phyloP scores from a whole-genome alignment of 2,113 vertebrate genomes.

The Pao palembangensis region DNA sequence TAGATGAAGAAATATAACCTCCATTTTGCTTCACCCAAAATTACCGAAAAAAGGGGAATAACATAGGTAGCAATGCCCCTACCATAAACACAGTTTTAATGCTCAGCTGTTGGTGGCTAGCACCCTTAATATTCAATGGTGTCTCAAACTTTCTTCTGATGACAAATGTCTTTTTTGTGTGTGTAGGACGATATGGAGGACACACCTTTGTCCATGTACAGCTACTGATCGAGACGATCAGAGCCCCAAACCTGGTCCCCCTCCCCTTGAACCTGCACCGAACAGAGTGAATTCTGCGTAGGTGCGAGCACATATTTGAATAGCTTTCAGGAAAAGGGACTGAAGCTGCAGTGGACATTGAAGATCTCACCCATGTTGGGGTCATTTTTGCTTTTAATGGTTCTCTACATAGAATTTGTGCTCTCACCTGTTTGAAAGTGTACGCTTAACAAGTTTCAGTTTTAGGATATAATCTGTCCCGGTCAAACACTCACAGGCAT shows the following conservation, averaged over 20 bases:
- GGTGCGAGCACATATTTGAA: slow-evolving; percentile 24
- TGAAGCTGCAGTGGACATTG: slow-evolving; percentile 34
- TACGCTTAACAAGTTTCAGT: slow-evolving; percentile 15
- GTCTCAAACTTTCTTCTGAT: neutral
- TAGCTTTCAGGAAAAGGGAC: slow-evolving; percentile 25
- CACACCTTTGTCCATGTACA: slow-evolving; percentile 89
- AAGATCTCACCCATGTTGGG: slow-evolving; percentile 14
- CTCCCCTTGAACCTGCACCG: slow-evolving; percentile 32
- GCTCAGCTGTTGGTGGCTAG: too few species aligned
- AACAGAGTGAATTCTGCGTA: slow-evolving; percentile 29
- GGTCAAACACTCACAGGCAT: too few species aligned
- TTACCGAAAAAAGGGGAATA: too few species aligned
- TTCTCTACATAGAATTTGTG: slow-evolving; percentile 16
- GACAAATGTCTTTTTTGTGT: slow-evolving; percentile 1
- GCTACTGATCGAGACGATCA: slow-evolving; percentile 75
- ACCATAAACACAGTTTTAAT: too few species aligned
- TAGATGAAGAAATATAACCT: too few species aligned
- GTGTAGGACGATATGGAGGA: slow-evolving; percentile 90
- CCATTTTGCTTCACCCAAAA: too few species aligned
- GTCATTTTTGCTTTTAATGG: slow-evolving; percentile 11
- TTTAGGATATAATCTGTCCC: neutral
- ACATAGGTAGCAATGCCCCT: too few species aligned
- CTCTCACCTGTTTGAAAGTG: slow-evolving; percentile 5
- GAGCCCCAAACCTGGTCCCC: slow-evolving; percentile 10
- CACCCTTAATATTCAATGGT: neutral